These are phyloP conservation scores for Andricus grossulariae DNA, from an alignment of 1,140 invertebrate species.

Conservation along the genomic window DNA sequence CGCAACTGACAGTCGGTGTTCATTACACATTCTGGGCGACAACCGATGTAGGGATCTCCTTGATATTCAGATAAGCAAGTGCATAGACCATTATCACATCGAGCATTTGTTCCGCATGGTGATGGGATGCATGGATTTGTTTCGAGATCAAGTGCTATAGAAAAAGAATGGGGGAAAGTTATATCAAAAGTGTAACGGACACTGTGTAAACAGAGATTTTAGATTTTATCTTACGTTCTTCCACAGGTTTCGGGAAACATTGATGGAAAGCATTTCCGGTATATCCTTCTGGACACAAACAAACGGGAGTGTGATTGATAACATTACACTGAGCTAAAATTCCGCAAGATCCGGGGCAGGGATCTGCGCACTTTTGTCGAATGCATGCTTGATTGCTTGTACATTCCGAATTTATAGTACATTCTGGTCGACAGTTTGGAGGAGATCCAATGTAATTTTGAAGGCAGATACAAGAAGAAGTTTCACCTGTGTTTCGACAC, in stretches of 20 bases:
- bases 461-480: conserved; percentile 81
- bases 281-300: conserved; percentile 81
- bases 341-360: conserved; percentile 86
- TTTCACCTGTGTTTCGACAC: conserved; percentile 79
- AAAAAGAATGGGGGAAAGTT: not conserved
- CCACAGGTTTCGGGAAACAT: conserved; percentile 71
- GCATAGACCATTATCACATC: conserved; percentile 77
- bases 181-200: not conserved
- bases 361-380: conserved; percentile 82
- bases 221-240: conserved; percentile 68
- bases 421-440: conserved; percentile 84
- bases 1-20: conserved; percentile 74
- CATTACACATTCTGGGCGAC: conserved; percentile 69
- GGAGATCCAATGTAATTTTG: conserved; percentile 81
- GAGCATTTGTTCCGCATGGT: conserved; percentile 74
- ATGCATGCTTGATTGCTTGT: conserved; percentile 80
- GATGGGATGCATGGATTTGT: conserved; percentile 68
- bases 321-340: conserved; percentile 79
- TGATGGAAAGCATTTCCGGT: conserved; percentile 83
- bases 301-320: conserved; percentile 81
- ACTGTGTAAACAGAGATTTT: conserved; percentile 3
- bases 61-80: conserved; percentile 80
- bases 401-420: conserved; percentile 81
- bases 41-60: conserved; percentile 80
- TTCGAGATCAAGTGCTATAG: conserved; percentile 43